Evolutionary conservation across 2,113 vertebrate species (phyloP).

Genomic region (Xiphorhynchus elegans): DNA sequence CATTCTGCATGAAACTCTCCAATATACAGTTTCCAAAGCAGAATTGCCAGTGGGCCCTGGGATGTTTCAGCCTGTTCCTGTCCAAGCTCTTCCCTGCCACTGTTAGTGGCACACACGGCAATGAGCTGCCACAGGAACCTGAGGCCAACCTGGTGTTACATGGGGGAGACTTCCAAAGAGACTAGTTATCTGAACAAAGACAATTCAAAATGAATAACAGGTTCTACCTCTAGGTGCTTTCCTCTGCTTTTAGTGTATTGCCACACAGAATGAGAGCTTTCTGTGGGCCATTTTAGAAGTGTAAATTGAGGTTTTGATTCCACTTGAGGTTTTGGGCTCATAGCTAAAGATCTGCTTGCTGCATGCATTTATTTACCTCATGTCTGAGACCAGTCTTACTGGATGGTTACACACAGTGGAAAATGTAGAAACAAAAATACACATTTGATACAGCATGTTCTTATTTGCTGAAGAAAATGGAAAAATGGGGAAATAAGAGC

Average conservation of each 20-base stretch:
- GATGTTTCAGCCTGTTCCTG: neutral
- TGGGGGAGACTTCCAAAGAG: neutral
- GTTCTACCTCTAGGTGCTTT: neutral
- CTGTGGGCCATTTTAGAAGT: neutral
- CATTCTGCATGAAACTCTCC: neutral
- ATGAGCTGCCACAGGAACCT: neutral
- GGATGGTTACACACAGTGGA: neutral
- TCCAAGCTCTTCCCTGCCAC: neutral
- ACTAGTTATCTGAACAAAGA: neutral
- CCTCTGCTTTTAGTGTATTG: neutral
- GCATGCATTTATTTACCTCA: neutral
- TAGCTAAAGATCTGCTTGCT: neutral
- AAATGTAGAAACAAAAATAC: neutral
- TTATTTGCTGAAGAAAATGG: neutral
- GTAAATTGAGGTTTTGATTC: neutral
- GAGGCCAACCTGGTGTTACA: neutral
- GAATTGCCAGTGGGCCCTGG: neutral
- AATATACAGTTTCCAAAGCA: neutral
- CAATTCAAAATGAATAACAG: neutral
- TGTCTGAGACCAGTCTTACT: neutral
- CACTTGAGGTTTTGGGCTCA: neutral
- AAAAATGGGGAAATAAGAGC: neutral
- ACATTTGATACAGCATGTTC: neutral
- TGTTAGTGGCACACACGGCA: neutral
- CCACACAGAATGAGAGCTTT: neutral